These are phyloP conservation scores for Apotomis turbidana DNA, from an alignment of 2,888 invertebrate species.

Conservation along the genomic window DNA sequence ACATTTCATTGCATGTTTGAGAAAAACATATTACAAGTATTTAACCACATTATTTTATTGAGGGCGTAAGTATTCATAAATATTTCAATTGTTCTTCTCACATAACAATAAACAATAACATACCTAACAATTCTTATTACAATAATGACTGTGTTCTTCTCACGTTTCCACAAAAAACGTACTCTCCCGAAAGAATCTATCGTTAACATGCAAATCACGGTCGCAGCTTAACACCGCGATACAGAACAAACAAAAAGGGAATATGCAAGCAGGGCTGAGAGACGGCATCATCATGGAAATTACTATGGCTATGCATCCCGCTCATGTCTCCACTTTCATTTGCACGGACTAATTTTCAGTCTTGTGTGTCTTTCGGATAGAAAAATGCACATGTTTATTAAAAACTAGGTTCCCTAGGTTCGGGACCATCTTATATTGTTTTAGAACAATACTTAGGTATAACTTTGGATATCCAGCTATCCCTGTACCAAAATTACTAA, in stretches of 20 bases:
- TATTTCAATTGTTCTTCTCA: background rate
- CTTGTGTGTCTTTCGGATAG: background rate
- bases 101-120: background rate
- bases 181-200: background rate
- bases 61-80: too few species aligned
- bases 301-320: slow-evolving; percentile 28
- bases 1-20: too few species aligned
- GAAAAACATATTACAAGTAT: too few species aligned
- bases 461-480: too few species aligned
- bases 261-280: slow-evolving; percentile 31
- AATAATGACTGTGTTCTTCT: background rate
- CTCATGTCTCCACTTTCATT: slow-evolving; percentile 19
- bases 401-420: background rate
- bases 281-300: slow-evolving; percentile 19
- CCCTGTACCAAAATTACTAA: too few species aligned
- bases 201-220: background rate
- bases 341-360: slow-evolving; percentile 19
- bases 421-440: too few species aligned
- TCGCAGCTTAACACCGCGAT: background rate
- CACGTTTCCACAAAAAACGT: background rate
- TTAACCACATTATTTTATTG: too few species aligned
- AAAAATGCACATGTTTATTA: background rate
- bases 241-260: slow-evolving; percentile 27
- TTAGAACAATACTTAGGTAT: too few species aligned
- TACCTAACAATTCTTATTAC: too few species aligned